phyloP scores from a whole-genome alignment of 2,113 vertebrate genomes.

The Clinocottus analis region DNA sequence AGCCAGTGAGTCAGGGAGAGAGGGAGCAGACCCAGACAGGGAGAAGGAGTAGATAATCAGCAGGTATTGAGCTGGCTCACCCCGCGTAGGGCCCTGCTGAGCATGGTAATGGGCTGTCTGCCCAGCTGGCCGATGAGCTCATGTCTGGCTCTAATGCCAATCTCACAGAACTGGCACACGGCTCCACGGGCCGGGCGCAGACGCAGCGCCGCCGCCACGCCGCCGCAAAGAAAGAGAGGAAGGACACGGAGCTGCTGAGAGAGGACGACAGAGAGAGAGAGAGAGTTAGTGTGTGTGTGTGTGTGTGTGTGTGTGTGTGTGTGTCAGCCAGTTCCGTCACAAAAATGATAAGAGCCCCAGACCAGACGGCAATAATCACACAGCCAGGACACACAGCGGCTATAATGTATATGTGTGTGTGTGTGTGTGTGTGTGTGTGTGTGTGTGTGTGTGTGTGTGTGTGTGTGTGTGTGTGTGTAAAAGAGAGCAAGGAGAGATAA shows the following conservation, averaged over 20 bases:
- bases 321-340: constrained; percentile 56
- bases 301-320: constrained; percentile 31
- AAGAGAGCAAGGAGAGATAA: constrained; percentile 17
- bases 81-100: constrained; percentile 92
- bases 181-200: constrained; percentile 75
- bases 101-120: constrained; percentile 94
- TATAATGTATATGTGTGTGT: constrained; percentile 54
- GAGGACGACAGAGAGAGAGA: background rate
- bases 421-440: constrained; percentile 13
- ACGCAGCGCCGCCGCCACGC: constrained; percentile 53
- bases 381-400: constrained; percentile 58
- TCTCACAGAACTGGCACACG: constrained; percentile 89
- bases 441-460: constrained; percentile 21
- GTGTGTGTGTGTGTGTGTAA: constrained; percentile 27
- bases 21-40: constrained; percentile 70
- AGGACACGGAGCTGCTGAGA: constrained; percentile 65
- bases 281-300: constrained; percentile 26
- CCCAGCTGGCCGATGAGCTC: constrained; percentile 96
- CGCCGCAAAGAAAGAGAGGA: constrained; percentile 63
- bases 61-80: constrained; percentile 91
- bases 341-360: constrained; percentile 65
- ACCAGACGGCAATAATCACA: constrained; percentile 75
- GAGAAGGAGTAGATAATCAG: constrained; percentile 86
- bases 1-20: constrained; percentile 31
- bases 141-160: constrained; percentile 98